These are phyloP conservation scores for Neolamprologus brichardi DNA, from an alignment of 2,113 vertebrate genomes.

Conservation along the genomic window DNA sequence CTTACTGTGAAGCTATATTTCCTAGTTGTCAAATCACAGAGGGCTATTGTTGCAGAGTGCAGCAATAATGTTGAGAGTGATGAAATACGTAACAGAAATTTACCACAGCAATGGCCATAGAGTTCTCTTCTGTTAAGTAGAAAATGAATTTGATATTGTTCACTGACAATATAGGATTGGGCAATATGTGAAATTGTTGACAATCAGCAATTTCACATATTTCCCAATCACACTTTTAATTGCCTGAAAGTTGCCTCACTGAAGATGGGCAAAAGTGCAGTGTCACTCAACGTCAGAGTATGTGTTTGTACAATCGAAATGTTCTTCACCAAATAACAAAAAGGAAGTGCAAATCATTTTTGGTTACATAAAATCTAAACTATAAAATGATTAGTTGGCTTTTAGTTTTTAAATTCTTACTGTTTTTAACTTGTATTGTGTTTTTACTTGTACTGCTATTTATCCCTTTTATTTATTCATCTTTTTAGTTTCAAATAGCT, in stretches of 20 bases:
- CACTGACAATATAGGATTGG: background rate
- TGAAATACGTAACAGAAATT: background rate
- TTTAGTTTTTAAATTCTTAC: background rate
- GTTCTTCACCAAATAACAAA: background rate
- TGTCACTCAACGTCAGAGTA: background rate
- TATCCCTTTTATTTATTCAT: background rate
- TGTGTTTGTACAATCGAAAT: background rate
- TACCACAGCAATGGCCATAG: background rate
- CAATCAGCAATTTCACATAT: background rate
- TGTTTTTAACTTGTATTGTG: background rate
- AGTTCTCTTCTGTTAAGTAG: background rate
- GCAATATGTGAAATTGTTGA: background rate
- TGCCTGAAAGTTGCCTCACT: background rate
- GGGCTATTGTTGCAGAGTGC: background rate
- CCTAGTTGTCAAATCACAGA: background rate
- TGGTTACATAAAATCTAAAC: background rate
- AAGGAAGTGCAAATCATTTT: background rate
- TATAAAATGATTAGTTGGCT: background rate
- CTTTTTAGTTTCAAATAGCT: background rate
- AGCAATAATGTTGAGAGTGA: background rate
- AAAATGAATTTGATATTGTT: background rate
- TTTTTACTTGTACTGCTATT: background rate
- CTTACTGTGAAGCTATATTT: background rate
- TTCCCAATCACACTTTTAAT: background rate
- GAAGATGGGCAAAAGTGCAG: background rate